phyloP scores from a whole-genome alignment of 2,113 vertebrate genomes.

The Manacus vitellinus region DNA sequence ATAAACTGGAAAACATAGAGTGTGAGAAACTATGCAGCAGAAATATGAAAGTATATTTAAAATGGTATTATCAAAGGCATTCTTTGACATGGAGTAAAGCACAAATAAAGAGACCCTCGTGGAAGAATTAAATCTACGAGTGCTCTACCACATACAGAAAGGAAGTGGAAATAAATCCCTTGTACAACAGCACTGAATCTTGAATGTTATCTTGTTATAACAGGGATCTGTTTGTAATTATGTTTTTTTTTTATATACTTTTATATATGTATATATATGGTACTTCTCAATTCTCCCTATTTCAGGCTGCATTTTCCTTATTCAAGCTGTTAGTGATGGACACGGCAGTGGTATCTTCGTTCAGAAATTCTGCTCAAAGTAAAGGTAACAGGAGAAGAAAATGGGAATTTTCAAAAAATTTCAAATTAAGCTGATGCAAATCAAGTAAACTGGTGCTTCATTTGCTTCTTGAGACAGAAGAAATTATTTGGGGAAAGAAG shows the following conservation, averaged over 20 bases:
- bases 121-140: neutral
- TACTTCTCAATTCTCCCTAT: neutral
- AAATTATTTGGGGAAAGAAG: neutral
- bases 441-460: neutral
- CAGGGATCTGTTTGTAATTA: neutral
- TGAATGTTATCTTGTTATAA: neutral
- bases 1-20: neutral
- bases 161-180: neutral
- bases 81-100: neutral
- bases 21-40: neutral
- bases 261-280: neutral
- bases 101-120: neutral
- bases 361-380: neutral
- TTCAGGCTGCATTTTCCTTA: neutral
- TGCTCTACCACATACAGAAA: neutral
- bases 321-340: neutral
- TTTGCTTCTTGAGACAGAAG: neutral
- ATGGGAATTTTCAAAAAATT: neutral
- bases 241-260: neutral
- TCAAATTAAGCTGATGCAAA: neutral
- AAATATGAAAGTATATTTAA: neutral
- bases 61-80: neutral
- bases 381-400: neutral
- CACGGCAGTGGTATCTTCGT: accelerated
- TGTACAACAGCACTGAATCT: neutral